Evolutionary conservation across 2,797 vertebrate species (phyloP), one percentile per base, ranked within the genome.

Genomic region (Channa striata): DNA sequence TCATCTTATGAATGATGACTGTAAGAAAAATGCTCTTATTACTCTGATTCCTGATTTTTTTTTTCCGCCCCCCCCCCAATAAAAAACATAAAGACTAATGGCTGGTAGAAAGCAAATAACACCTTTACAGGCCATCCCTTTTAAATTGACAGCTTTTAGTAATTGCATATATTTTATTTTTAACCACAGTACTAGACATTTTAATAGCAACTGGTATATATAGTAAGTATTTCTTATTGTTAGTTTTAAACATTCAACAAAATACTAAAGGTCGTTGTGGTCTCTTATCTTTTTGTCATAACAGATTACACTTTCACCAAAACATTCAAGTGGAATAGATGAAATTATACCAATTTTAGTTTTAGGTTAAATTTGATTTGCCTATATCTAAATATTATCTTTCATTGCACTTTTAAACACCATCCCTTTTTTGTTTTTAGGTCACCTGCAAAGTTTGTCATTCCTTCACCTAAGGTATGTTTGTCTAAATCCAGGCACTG

Each of bases 371-470:
- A 42, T 16, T n/a, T n/a, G 6, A 40, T 20, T 40, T 58, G 34
- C 25, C 25, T 46, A 30, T 20, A 39, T 58, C 60, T 14, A 50
- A 25, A 67, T n/a, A 2, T 17, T 49, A 5, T 30, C 6, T 51
- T 66, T 63, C 9, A 13, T 21, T 48, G 10, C 33, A 14, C 56
- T 64, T 59, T 54, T 53, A 2, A 74, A 72, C 37, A 33, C 12
- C 70, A 4, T n/a, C 11, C 46, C 67, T 88, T 65, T 89, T 81
- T 73, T 88, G 82, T 88, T 80, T 80, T 79, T 83, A 99, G 97
- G 88, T 96, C 96, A 81, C 95, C 96, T 51, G 90, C 83, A 50
- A 96, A 97, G 90, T 92, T 93, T 85, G 90, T 88, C 82, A 89
- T 93, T 89, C 93, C 92, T 64, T 77, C 90, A 11, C 77, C 90